Conservation (phyloP, 2,113 vertebrate species). For the Oncorhynchus mykiss region DNA sequence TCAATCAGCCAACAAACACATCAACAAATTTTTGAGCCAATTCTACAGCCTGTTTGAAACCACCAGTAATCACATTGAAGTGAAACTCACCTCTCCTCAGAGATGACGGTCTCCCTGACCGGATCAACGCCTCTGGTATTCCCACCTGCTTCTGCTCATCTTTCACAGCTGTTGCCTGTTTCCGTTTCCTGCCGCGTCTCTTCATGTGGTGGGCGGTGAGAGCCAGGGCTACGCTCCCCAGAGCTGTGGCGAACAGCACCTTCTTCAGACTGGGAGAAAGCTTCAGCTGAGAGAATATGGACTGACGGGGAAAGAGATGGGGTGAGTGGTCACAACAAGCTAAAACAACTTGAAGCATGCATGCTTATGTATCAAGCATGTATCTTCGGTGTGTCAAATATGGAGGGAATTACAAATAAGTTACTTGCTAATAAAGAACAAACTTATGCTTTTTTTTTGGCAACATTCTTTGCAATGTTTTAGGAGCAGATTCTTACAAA, state of each 20-base stretch:
- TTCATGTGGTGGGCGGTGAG: constrained; percentile 95
- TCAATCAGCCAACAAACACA: not conserved
- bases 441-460: no score
- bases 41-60: not conserved
- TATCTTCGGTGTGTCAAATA: not conserved
- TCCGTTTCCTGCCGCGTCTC: constrained; percentile 86
- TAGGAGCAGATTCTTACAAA: no score
- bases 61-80: not conserved
- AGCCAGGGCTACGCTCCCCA: constrained; percentile 91
- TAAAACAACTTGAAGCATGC: not conserved
- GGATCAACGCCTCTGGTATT: constrained; percentile 80
- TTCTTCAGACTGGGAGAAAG: constrained; percentile 90
- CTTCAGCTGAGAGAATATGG: constrained; percentile 91
- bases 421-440: not conserved
- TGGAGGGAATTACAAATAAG: not conserved
- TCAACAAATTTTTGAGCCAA: not conserved
- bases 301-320: constrained; percentile 63
- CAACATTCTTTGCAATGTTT: no score
- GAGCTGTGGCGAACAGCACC: constrained; percentile 93
- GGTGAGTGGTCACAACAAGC: not conserved
- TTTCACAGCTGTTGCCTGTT: constrained; percentile 75
- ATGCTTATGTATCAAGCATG: not conserved
- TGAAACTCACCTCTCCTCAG: constrained; percentile 85
- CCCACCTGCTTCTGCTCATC: constrained; percentile 74
- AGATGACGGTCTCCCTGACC: constrained; percentile 78